Conservation (phyloP, 2,113 vertebrate species). For the Epinephelus cyanopodus region DNA sequence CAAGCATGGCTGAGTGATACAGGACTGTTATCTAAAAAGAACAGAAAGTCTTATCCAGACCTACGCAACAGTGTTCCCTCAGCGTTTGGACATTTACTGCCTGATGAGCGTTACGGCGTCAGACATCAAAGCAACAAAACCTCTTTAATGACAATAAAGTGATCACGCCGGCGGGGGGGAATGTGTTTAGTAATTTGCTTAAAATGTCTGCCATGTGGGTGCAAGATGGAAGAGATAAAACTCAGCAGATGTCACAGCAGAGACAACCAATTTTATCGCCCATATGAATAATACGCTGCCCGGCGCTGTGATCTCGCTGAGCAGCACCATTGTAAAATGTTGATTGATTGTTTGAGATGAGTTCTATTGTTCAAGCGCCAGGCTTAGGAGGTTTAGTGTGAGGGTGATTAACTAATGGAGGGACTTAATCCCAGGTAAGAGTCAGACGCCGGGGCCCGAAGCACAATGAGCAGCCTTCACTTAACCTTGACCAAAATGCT, state of each 20-base stretch:
- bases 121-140: constrained; percentile 52
- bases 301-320: constrained; percentile 27
- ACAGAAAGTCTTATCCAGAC: constrained; percentile 56
- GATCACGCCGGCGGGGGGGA: constrained; percentile 55
- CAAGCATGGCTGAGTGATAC: constrained; percentile 29
- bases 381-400: constrained; percentile 75
- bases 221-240: constrained; percentile 69
- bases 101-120: constrained; percentile 25
- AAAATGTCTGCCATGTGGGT: constrained; percentile 73
- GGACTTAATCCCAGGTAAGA: constrained; percentile 78
- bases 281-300: constrained; percentile 42
- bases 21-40: constrained; percentile 57
- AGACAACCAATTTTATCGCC: constrained; percentile 62
- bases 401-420: constrained; percentile 84
- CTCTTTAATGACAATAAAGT: constrained; percentile 72
- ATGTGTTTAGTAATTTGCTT: constrained; percentile 77
- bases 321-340: constrained; percentile 47
- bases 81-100: constrained; percentile 52
- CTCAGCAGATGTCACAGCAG: constrained; percentile 73
- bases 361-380: constrained; percentile 47
- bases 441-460: constrained; percentile 41
- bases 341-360: constrained; percentile 70
- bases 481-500: constrained; percentile 54
- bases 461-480: constrained; percentile 64
- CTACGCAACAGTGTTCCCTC: constrained; percentile 23